Evolutionary conservation across 2,888 invertebrate genomes (phyloP).

Genomic region (Xanthorhoe spadicearia): DNA sequence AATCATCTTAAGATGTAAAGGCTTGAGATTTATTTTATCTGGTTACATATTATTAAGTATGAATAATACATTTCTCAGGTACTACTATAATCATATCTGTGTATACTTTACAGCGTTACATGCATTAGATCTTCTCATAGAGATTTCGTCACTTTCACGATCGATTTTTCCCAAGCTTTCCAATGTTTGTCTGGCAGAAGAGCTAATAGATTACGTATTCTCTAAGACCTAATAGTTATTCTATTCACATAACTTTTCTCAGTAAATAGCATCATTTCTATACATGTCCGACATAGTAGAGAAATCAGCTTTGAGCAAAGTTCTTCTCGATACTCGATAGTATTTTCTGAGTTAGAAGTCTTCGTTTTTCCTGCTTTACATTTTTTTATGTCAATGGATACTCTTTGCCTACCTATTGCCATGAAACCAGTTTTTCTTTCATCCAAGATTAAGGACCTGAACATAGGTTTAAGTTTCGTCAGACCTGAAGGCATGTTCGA

Average conservation of each 20-base stretch:
- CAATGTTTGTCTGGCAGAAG: slow-evolving; percentile 50
- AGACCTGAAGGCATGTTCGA: too few species aligned
- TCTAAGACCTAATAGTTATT: slow-evolving; percentile 10
- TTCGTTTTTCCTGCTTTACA: too few species aligned
- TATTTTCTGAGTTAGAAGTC: not conserved
- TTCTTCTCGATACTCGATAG: too few species aligned
- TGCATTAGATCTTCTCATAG: slow-evolving; percentile 58
- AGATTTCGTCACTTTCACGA: slow-evolving; percentile 74
- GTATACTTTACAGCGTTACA: slow-evolving; percentile 37
- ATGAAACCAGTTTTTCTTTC: too few species aligned
- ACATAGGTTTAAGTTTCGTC: too few species aligned
- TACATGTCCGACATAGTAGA: not conserved
- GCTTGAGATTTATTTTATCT: too few species aligned
- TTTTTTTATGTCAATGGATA: too few species aligned
- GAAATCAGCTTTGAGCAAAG: too few species aligned
- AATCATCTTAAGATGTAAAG: too few species aligned
- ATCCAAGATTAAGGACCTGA: too few species aligned
- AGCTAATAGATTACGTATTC: slow-evolving; percentile 33
- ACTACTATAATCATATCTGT: slow-evolving; percentile 9
- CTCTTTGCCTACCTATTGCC: too few species aligned
- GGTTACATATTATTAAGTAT: not conserved
- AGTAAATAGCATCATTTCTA: not conserved
- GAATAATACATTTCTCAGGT: slow-evolving; percentile 2
- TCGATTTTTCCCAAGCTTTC: slow-evolving; percentile 72
- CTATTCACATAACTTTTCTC: slow-evolving; percentile 7